Conservation (phyloP, 1,140 invertebrate genomes). For the Cryptotermes secundus region DNA sequence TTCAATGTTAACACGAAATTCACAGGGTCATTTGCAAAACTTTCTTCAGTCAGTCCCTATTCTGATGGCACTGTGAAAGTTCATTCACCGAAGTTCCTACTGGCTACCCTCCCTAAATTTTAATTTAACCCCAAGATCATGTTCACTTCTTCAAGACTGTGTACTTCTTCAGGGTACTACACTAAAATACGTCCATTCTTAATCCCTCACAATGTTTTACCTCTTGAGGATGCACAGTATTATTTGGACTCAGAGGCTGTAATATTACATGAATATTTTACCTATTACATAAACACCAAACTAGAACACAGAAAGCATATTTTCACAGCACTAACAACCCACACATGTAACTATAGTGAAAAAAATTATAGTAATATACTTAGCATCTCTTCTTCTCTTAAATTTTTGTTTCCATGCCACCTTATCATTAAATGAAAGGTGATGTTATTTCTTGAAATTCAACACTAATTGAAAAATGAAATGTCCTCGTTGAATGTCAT, state of each 20-base stretch:
- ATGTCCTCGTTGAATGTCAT: conserved; percentile 37
- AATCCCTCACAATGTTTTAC: background rate
- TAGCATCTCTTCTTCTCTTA: background rate
- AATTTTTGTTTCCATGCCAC: background rate
- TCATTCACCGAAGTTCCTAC: background rate
- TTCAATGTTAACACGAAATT: background rate
- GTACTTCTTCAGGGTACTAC: background rate
- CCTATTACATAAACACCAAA: background rate
- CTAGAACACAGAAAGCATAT: conserved; percentile 2
- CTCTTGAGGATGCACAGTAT: background rate
- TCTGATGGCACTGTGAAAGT: background rate
- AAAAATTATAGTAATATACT: background rate
- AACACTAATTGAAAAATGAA: conserved; percentile 48
- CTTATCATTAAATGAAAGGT: background rate
- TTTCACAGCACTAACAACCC: background rate
- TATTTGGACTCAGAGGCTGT: background rate
- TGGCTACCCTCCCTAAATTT: background rate
- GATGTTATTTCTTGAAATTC: conserved; percentile 48
- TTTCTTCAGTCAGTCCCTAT: background rate
- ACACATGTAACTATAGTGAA: background rate
- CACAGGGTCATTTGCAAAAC: background rate
- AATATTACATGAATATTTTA: background rate
- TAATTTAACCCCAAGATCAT: background rate
- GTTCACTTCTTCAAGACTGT: background rate
- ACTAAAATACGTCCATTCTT: background rate